Percentiles rank a stretch among this genome's conserved stretches.
Evolutionary conservation across 1,140 invertebrate species (phyloP).

Genomic region (Drosophila arizonae): DNA sequence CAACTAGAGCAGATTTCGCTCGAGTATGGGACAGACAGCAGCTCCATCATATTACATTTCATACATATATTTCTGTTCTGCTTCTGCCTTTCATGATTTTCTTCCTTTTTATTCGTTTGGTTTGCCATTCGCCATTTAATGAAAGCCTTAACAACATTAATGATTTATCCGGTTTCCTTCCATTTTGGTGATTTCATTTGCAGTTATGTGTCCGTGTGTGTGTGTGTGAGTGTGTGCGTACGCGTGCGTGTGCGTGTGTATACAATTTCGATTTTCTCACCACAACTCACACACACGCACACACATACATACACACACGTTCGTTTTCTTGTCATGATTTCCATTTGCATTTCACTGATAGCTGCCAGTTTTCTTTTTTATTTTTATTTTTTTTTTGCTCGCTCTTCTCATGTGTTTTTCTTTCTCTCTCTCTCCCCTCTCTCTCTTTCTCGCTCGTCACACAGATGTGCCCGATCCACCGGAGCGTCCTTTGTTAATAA

Average conservation of each 20-base stretch:
- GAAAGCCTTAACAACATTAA: slow-evolving; percentile 64
- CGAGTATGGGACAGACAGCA: not conserved
- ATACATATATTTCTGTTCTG: slow-evolving; percentile 2
- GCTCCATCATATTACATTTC: slow-evolving; percentile 21
- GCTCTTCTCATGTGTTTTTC: slow-evolving; percentile 43
- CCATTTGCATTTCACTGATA: slow-evolving; percentile 68
- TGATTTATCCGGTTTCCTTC: slow-evolving; percentile 71
- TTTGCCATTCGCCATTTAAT: slow-evolving; percentile 43
- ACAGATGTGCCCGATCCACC: slow-evolving; percentile 89
- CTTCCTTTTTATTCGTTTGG: not conserved
- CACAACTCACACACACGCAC: slow-evolving; percentile 2
- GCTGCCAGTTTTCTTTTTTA: slow-evolving; percentile 50
- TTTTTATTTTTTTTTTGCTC: slow-evolving; percentile 2
- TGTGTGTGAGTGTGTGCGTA: not conserved
- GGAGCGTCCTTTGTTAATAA: slow-evolving; percentile 88
- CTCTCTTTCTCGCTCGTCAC: slow-evolving; percentile 38
- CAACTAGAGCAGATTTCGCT: not conserved
- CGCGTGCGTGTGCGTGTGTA: slow-evolving; percentile 11
- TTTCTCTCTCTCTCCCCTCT: slow-evolving; percentile 6
- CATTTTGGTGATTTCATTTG: slow-evolving; percentile 57
- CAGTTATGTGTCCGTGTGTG: slow-evolving; percentile 40
- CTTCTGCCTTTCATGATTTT: not conserved
- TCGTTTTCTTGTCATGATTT: slow-evolving; percentile 60
- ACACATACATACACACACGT: slow-evolving; percentile 6
- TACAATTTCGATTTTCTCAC: slow-evolving; percentile 30